A percentile compares a stretch with the other conserved stretches of the same genome.
Evolutionary conservation across 2,888 invertebrate species (phyloP).

Genomic region (Sinhomidia bicolor): DNA sequence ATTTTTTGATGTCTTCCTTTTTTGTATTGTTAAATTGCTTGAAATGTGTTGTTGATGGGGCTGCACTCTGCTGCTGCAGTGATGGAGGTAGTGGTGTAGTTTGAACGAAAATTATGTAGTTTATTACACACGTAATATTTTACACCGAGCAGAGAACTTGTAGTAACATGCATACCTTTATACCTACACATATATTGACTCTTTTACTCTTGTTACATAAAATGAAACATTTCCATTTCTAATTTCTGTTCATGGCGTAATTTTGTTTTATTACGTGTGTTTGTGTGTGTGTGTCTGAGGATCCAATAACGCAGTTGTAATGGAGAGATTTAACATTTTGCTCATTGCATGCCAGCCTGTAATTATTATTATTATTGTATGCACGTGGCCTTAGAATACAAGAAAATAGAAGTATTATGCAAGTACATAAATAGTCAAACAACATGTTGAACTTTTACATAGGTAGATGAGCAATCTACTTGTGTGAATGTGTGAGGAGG

Average conservation of each 20-base stretch:
- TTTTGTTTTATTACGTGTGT: not conserved
- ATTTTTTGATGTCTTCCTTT: slow-evolving; percentile 45
- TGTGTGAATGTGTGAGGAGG: not conserved
- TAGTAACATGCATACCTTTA: no score
- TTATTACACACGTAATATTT: slow-evolving; percentile 29
- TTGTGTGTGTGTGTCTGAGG: not conserved
- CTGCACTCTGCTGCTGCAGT: not conserved
- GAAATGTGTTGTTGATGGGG: not conserved
- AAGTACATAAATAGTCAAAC: slow-evolving; percentile 11
- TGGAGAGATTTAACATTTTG: slow-evolving; percentile 21
- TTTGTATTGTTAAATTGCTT: slow-evolving; percentile 6
- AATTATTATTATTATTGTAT: slow-evolving; percentile 38
- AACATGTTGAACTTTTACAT: not conserved
- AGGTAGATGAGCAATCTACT: not conserved
- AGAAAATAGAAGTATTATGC: slow-evolving; percentile 15
- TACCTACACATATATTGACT: no score
- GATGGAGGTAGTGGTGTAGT: not conserved
- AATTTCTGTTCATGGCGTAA: not conserved
- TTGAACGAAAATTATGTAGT: not conserved
- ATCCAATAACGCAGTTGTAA: slow-evolving; percentile 23
- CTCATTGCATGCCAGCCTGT: slow-evolving; percentile 9
- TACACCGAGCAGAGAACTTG: slow-evolving; percentile 1
- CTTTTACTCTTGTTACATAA: slow-evolving; percentile 1
- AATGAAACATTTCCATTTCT: not conserved
- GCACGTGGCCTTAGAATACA: slow-evolving; percentile 26